These are phyloP conservation scores for Orthosia gracilis DNA, from an alignment of 2,888 invertebrate species.

Conservation along the genomic window DNA sequence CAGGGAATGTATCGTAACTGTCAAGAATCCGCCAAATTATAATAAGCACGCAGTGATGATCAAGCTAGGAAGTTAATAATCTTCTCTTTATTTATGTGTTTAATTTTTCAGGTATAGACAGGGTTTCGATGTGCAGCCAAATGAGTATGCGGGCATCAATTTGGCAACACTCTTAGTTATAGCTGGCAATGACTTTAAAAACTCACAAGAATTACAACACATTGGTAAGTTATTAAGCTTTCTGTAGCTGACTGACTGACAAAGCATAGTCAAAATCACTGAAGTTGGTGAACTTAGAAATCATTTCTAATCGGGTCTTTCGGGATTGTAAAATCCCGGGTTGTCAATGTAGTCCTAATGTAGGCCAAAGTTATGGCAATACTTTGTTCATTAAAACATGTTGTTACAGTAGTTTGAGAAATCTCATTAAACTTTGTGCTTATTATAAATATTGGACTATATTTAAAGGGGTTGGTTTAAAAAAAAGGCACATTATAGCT, in stretches of 20 bases:
- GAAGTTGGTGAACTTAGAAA: neutral
- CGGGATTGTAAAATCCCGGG: too few species aligned
- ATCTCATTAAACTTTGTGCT: too few species aligned
- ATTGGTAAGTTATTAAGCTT: conserved; percentile 91
- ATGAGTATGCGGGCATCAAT: conserved; percentile 99
- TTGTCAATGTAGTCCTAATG: too few species aligned
- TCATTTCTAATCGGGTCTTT: neutral
- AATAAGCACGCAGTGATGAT: neutral
- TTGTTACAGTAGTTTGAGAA: too few species aligned
- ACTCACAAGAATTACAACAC: conserved; percentile 97
- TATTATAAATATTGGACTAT: too few species aligned
- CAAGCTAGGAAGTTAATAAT: neutral
- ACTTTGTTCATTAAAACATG: neutral
- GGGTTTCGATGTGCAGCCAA: conserved; percentile 99
- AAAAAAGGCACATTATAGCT: too few species aligned
- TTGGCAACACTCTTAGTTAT: conserved; percentile 99
- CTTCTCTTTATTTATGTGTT: neutral
- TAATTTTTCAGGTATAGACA: conserved; percentile 93
- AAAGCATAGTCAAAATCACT: neutral
- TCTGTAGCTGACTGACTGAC: neutral
- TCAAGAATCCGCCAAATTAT: too few species aligned
- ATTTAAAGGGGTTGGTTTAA: too few species aligned
- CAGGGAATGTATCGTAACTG: too few species aligned
- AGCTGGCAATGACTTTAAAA: conserved; percentile 98
- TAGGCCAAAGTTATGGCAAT: neutral